Base-by-base conservation (phyloP, 2,888 invertebrate species). In the Orchesella flavescens region DNA sequence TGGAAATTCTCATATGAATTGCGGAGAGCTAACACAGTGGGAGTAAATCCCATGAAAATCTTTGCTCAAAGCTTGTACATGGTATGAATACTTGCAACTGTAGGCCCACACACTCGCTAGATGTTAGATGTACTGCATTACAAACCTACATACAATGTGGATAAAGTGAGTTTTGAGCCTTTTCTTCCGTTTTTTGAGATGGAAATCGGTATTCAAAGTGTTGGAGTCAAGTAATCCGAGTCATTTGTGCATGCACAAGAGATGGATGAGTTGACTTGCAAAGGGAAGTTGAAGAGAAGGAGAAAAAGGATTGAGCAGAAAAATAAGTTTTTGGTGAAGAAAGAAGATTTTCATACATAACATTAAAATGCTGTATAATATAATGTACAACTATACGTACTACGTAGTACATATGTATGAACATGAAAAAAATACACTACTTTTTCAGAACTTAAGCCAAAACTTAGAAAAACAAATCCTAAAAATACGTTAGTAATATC, bases 181-280 rank as follows among this genome's bases (percentile, higher is more conserved):
- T 65, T 72, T 73, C 79, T 73, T 80, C 72, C 72, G 72, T 80
- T 80, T 57, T 80, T 65, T 66, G 66, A 80, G 79, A 73, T 73
- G 73, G 73, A 73, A 80, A 80, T 80, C 79, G 79, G 79, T 73
- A 80, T 80, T 73, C 79, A 80, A 79, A 79, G 79, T 80, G 72
- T 73, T 73, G 61, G 73, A 73, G 72, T 72, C 53, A 46, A 66
- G 79, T 80, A 80, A 80, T 80, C 79, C 79, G 66, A 80, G 79
- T 80, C 79, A 73, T 80, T 80, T 80, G 79, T 80, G 79, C 73
- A 73, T 73, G 79, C 79, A 80, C 73, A 34, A 46, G 65, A 73
- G 72, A 73, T 80, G 79, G 59, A 80, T 80, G 72, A 80, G 79
- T 73, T 80, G 73, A 80, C 72, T 80, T 61, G 65, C 34, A 34